A percentile compares a stretch with the other conserved stretches of the same genome.
Conservation (phyloP, 2,113 vertebrate species). For the Lophotis ruficrista region DNA sequence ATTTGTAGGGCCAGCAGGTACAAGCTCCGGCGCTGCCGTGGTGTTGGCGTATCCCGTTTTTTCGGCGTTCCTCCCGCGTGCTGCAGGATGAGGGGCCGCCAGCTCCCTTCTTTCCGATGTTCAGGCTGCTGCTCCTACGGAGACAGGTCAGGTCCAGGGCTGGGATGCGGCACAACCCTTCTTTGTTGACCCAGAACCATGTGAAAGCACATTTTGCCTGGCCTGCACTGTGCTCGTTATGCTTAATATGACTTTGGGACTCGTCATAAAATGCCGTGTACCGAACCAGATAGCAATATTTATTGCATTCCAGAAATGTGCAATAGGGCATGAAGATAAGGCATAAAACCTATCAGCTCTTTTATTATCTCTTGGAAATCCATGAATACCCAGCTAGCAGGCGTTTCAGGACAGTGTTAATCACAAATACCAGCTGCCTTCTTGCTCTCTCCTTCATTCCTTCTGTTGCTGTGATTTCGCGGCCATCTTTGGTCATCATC, state of each 20-base stretch:
- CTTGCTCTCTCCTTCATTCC: not conserved
- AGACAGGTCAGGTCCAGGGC: slow-evolving; percentile 21
- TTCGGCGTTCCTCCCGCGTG: not conserved
- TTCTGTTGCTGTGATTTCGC: not conserved
- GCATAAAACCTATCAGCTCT: not conserved
- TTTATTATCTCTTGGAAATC: not conserved
- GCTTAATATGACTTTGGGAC: not conserved
- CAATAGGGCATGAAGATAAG: slow-evolving; percentile 44
- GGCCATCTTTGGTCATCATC: not conserved
- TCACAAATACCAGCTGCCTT: not conserved
- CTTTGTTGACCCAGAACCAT: slow-evolving; percentile 4
- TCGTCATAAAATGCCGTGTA: not conserved
- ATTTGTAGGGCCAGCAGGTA: not conserved
- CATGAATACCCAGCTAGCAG: not conserved
- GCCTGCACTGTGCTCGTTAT: not conserved
- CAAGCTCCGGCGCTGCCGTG: not conserved
- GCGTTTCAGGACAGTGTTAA: not conserved
- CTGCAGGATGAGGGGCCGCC: not conserved
- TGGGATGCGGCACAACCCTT: not conserved
- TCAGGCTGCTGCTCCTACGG: slow-evolving; percentile 41
- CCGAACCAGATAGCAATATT: slow-evolving; percentile 46
- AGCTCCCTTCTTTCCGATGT: not conserved
- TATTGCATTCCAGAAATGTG: slow-evolving; percentile 41
- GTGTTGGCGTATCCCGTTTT: not conserved
- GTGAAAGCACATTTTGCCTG: slow-evolving; percentile 37